Evolutionary conservation across 2,888 invertebrate species (phyloP), one percentile per base, ranked within the genome.

Genomic region (Synergus japonicus): DNA sequence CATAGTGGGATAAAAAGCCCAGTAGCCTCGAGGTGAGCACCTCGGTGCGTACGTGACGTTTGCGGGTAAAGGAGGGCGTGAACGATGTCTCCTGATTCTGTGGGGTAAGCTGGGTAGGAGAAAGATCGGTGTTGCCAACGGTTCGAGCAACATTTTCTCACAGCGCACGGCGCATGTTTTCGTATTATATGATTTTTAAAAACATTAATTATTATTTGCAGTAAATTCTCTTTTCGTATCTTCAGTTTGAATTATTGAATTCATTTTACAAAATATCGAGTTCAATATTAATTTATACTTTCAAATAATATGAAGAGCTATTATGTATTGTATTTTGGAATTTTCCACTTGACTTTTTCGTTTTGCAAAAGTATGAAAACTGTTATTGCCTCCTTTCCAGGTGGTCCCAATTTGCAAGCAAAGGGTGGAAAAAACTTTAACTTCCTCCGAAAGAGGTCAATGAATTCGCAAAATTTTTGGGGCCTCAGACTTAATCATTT

Each of bases 11-110:
- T 49, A 49, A 73, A 54, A 73, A 41, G 49, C 29, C 29, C 29
- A 73, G 73, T 37, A 54, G 49, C 44, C 8, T 12, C 41, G 76
- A 66, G 29, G 77, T 83, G 85, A 85, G 81, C 77, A 81, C 80
- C 81, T 76, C 81, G 76, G 78, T 83, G 83, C 84, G 86, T 90
- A 90, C 89, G 90, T 89, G 89, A 89, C 87, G 46, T 76, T 85
- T 79, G 84, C 82, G 82, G 73, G 73, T 54, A 54, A 54, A n/a
- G 49, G 54, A 82, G 83, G 89, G 89, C 90, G 90, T 89, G 85
- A 86, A 81, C 88, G 80, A 83, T 81, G 84, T 85, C 85, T 83
- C 79, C 85, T 83, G 87, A 86, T 86, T 77, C 78, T 18, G 9
- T 43, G 43, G 41, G 66, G 66, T 67, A 22, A 18, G 44, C 67